Base-by-base conservation (phyloP, 1,140 invertebrate species). In the Drosophila biarmipes region DNA sequence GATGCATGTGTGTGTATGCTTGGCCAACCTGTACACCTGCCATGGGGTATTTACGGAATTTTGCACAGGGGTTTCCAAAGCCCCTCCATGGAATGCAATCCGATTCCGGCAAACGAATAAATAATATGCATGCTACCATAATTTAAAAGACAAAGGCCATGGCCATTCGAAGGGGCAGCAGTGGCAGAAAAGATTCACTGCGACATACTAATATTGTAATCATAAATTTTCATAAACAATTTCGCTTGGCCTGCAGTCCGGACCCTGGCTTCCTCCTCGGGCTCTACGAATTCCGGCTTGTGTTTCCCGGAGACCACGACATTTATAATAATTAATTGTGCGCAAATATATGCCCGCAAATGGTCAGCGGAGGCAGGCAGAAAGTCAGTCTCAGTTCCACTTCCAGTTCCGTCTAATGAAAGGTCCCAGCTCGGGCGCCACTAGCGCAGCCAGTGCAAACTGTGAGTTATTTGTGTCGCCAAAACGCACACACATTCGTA, bases 291-390 rank as follows among this genome's bases (percentile, higher is more conserved):
- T 64, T 49, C 40, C 53, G 67, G 48, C 68, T 53, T 24, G 42
- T 68, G 72, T 37, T 42, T 59, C 48, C 27, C 57, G 53, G 64
- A 31, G 66, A 71, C 84, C 79, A 89, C 84, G 84, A 90, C 85
- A 89, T 89, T 89, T 89, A 89, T 89, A 89, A 89, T 89, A 89
- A 89, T 89, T 89, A 89, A 89, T 89, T 89, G 85, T 85, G 85
- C 80, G 80, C 76, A 89, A 89, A 89, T 89, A 89, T 89, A 89
- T 85, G 85, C 80, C 64, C 84, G 77, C 68, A 85, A 80, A 84
- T 80, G 85, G 85, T 85, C 85, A 89, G 66, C 66, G 51, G 55
- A 67, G 76, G 76, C 69, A 73, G 51, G 53, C 51, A 31, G 31
- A 46, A 67, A 76, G 73, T 73, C 62, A 52, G 48, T 64, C 51